These are phyloP conservation scores for Alligator mississippiensis DNA, from an alignment of 2,113 vertebrate genomes.

Conservation along the genomic window DNA sequence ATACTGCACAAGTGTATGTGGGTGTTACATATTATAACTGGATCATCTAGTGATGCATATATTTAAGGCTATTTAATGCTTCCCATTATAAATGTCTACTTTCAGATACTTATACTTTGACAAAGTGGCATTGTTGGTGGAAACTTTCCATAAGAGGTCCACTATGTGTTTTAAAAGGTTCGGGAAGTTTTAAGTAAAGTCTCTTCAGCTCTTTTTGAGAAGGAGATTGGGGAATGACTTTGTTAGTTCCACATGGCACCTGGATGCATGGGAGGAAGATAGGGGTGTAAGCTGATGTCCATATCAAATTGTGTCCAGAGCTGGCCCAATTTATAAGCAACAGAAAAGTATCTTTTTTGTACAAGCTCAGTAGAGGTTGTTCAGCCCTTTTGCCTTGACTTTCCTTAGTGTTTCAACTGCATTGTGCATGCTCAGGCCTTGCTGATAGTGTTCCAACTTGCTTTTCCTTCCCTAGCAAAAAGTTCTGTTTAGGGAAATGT, in stretches of 20 bases:
- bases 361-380: too few relatives aligned
- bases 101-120: background rate
- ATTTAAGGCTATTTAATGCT: background rate
- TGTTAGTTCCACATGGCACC: background rate
- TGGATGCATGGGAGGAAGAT: background rate
- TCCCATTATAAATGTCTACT: background rate
- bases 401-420: too few relatives aligned
- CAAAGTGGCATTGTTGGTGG: background rate
- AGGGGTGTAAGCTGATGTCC: background rate
- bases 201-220: background rate
- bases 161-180: too few relatives aligned
- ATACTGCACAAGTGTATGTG: rapidly evolving
- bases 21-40: background rate
- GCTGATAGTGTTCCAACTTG: too few relatives aligned
- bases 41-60: background rate
- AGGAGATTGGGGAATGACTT: background rate
- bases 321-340: background rate
- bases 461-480: too few relatives aligned
- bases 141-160: background rate
- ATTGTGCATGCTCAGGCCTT: too few relatives aligned
- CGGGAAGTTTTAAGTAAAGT: rapidly evolving
- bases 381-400: too few relatives aligned
- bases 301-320: background rate
- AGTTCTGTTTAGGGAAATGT: too few relatives aligned
- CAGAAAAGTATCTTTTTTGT: background rate